phyloP scores from a whole-genome alignment of 2,888 invertebrate genomes.

The Dasysyrphus tricinctus region DNA sequence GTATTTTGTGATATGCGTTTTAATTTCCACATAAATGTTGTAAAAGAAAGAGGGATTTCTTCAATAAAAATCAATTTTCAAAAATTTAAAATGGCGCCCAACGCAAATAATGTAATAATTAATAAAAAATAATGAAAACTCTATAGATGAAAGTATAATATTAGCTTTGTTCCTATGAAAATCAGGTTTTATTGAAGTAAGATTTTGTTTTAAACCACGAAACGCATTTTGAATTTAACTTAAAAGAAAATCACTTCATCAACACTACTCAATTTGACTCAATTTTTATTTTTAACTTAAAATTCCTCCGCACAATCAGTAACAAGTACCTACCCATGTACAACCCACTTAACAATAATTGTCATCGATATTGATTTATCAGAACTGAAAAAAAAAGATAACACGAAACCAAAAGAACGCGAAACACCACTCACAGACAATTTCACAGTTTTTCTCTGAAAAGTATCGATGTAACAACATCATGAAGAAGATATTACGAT shows the following conservation, averaged over 20 bases:
- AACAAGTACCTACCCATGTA: background rate
- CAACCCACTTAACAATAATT: constrained; percentile 37
- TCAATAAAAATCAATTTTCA: no score
- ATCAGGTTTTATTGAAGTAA: background rate
- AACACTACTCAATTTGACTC: constrained; percentile 6
- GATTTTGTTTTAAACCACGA: background rate
- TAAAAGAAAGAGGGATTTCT: no score
- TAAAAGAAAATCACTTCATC: background rate
- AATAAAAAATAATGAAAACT: no score
- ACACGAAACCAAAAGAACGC: constrained; percentile 1
- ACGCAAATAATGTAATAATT: no score
- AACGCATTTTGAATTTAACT: background rate
- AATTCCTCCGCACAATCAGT: constrained; percentile 38
- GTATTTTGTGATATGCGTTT: no score
- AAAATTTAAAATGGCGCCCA: no score
- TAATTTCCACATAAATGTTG: no score
- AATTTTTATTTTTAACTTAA: constrained; percentile 33
- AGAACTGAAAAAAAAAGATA: constrained; percentile 34
- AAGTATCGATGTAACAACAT: constrained; percentile 30
- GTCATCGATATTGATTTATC: constrained; percentile 57
- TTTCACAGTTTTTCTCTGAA: constrained; percentile 33
- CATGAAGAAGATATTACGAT: constrained; percentile 22
- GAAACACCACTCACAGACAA: constrained; percentile 19
- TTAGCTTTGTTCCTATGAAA: no score
- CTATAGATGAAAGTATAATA: no score